Base-by-base conservation (phyloP, 2,888 invertebrate genomes). In the Caenorhabditis auriculariae region DNA sequence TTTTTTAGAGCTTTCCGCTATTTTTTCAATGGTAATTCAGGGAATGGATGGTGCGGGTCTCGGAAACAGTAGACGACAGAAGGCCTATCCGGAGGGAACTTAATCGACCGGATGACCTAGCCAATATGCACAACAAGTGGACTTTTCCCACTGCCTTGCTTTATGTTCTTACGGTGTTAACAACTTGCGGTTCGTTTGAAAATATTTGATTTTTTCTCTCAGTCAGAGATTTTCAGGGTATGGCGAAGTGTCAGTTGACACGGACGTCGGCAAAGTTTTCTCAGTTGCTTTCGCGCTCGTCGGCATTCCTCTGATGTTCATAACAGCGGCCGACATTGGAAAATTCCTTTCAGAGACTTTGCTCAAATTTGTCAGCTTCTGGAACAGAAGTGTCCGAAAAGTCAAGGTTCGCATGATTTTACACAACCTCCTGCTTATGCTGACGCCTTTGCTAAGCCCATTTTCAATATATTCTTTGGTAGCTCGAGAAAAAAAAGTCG, bases 251-350 rank as follows among this genome's bases (percentile, higher is more conserved):
- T 80, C 78, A 6, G 82, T 82, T 2, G 75, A 81, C 56, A 81
- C 81, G 24, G 75, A 81, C 51, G 68, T 70, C 7, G 81, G 81
- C 35, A 81, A 81, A 60, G 70, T 81, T 19, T 81, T 81, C 53
- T 75, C 81, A 0, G 81, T 81, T 1, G 75, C 72, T 9, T 81
- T 81, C 54, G 81, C 81, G 1, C 70, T 81, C 12, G 75, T 81
- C 38, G 81, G 81, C 47, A 81, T 81, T 46, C 81, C 81, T 19
- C 66, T 81, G 32, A 81, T 81, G 81, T 81, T 81, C 77, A 81
- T 81, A 54, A 81, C 81, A n/a, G 81, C 81, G 17, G 81, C 81
- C 6, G 81, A 81, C 60, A 81, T 81, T 48, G 81, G 81, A 46
- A 81, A 81, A 63, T 81, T 81, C 69, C 60, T 81, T 27, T 80